These are phyloP conservation scores for Colius striatus DNA, from an alignment of 2,113 vertebrate species.

Conservation along the genomic window DNA sequence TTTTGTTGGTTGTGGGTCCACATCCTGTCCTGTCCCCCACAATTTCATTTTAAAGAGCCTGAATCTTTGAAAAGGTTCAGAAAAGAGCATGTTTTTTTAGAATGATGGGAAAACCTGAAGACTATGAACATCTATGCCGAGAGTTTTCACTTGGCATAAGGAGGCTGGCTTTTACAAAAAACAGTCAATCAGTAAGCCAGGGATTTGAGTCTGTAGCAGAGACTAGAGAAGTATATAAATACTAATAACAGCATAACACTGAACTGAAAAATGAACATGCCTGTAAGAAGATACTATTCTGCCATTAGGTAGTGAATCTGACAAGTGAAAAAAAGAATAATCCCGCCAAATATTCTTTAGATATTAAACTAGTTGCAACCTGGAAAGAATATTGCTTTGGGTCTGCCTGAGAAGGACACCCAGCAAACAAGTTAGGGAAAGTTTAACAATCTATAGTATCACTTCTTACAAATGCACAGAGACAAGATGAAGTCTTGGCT, in stretches of 20 bases:
- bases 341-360: background rate
- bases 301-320: background rate
- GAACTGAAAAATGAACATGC: background rate
- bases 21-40: rapidly evolving
- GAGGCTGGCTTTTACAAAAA: background rate
- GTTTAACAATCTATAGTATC: background rate
- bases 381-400: background rate
- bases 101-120: background rate
- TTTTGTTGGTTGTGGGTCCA: background rate
- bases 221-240: background rate
- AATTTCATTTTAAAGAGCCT: background rate
- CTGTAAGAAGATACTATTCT: background rate
- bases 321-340: background rate
- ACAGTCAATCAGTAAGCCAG: too few species aligned
- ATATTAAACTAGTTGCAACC: background rate
- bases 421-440: background rate
- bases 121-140: background rate
- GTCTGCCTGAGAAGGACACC: background rate
- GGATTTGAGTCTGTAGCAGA: background rate
- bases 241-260: background rate
- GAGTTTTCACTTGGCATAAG: background rate
- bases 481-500: background rate
- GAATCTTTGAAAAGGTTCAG: background rate
- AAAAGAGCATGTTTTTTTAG: background rate
- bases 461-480: background rate